Evolutionary conservation across 2,888 invertebrate species (phyloP).

Genomic region (Drosophila barbarae): DNA sequence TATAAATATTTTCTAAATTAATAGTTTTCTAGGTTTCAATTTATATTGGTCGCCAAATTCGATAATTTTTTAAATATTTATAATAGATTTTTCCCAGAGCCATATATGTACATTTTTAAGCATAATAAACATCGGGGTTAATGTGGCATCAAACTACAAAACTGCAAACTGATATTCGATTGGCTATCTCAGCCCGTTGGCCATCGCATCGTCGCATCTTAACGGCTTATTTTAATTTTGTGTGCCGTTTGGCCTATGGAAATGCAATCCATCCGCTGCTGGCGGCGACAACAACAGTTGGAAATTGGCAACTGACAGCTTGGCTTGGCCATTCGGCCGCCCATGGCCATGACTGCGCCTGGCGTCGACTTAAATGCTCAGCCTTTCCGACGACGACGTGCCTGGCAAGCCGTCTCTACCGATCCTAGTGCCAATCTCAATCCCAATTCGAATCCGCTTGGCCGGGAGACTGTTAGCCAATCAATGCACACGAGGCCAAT

Average conservation of each 20-base stretch:
- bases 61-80: no score
- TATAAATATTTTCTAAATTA: no score
- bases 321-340: slow-evolving; percentile 17
- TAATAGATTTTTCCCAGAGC: no score
- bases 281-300: neutral
- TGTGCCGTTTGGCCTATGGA: slow-evolving; percentile 18
- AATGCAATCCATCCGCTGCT: slow-evolving; percentile 11
- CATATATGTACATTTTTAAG: no score
- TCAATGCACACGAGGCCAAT: slow-evolving; percentile 35
- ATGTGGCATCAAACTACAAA: slow-evolving; percentile 27
- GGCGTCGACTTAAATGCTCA: slow-evolving; percentile 61
- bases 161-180: slow-evolving; percentile 18
- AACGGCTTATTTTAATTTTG: slow-evolving; percentile 58
- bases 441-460: slow-evolving; percentile 21
- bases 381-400: slow-evolving; percentile 52
- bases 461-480: slow-evolving; percentile 10
- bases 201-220: slow-evolving; percentile 40
- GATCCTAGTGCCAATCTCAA: slow-evolving; percentile 8
- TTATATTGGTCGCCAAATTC: no score
- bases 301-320: slow-evolving; percentile 17
- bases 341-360: slow-evolving; percentile 38
- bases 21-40: no score
- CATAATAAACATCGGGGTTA: slow-evolving; percentile 8
- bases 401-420: slow-evolving; percentile 34
- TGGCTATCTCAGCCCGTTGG: slow-evolving; percentile 24